phyloP scores from a whole-genome alignment of 1,140 invertebrate genomes.

The Drosophila mayri region DNA sequence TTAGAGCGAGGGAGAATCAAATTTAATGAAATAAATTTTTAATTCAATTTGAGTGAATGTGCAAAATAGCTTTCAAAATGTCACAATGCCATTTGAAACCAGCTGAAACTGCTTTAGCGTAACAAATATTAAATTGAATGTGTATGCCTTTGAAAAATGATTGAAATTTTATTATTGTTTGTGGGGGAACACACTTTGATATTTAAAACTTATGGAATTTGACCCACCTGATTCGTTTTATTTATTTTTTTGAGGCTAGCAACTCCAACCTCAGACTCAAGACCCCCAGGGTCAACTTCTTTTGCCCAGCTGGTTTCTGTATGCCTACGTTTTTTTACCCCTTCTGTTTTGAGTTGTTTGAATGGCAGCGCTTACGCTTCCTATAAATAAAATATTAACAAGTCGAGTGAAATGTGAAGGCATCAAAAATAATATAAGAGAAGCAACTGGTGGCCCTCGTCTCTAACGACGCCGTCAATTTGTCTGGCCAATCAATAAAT shows the following conservation, averaged over 20 bases:
- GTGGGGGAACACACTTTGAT: constrained; percentile 7
- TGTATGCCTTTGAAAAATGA: constrained; percentile 12
- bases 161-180: constrained; percentile 7
- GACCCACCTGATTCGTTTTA: neutral
- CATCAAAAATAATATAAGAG: constrained; percentile 7
- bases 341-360: constrained; percentile 37
- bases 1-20: constrained; percentile 36
- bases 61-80: constrained; percentile 54
- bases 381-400: constrained; percentile 58
- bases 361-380: constrained; percentile 30
- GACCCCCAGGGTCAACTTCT: constrained; percentile 57
- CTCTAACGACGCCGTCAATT: constrained; percentile 50
- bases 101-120: constrained; percentile 24
- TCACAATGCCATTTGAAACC: constrained; percentile 46
- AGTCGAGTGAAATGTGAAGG: constrained; percentile 18
- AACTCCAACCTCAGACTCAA: neutral
- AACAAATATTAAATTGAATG: constrained; percentile 17
- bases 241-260: constrained; percentile 27
- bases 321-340: constrained; percentile 12
- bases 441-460: constrained; percentile 64
- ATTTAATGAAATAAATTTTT: constrained; percentile 50
- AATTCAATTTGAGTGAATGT: constrained; percentile 73
- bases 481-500: constrained; percentile 77
- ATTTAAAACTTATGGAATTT: neutral
- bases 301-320: constrained; percentile 52